Percentiles rank a stretch among this genome's conserved stretches.
phyloP scores from a whole-genome alignment of 2,797 vertebrate genomes.

The Alectoris magna region DNA sequence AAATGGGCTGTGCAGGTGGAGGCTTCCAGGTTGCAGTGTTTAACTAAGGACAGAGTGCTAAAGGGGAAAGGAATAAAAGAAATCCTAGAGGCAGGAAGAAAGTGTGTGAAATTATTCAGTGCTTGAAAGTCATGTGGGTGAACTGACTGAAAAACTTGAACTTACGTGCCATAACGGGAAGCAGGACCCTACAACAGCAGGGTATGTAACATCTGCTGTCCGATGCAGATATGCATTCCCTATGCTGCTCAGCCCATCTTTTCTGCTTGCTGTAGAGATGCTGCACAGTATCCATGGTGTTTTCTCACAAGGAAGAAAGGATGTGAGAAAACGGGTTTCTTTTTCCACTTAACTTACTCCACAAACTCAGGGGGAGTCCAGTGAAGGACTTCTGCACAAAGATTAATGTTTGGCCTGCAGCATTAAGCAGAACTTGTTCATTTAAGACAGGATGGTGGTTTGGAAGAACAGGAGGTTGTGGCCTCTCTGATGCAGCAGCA shows the following conservation, averaged over 20 bases:
- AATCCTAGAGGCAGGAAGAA: background rate
- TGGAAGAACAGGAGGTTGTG: slow-evolving; percentile 80
- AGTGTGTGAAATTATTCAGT: background rate
- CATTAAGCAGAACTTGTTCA: slow-evolving; percentile 77
- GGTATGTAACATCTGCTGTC: rapidly evolving
- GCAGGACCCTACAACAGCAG: background rate
- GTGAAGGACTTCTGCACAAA: slow-evolving; percentile 77
- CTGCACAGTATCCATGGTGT: background rate
- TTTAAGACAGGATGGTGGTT: slow-evolving; percentile 79
- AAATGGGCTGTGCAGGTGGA: background rate
- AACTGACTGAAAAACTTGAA: background rate
- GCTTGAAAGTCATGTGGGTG: background rate
- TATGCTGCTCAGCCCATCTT: background rate
- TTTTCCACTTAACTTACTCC: slow-evolving; percentile 73
- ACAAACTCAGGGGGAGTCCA: slow-evolving; percentile 54
- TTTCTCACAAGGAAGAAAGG: slow-evolving; percentile 8
- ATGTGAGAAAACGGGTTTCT: background rate
- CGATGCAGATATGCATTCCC: background rate
- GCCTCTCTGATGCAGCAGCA: slow-evolving; percentile 77
- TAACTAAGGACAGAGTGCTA: background rate
- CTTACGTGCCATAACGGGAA: background rate
- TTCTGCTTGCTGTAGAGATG: background rate
- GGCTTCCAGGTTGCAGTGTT: background rate
- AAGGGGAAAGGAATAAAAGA: background rate
- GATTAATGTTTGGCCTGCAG: slow-evolving; percentile 76